Conservation (phyloP, 1,140 invertebrate genomes). For the Solenopsis invicta region DNA sequence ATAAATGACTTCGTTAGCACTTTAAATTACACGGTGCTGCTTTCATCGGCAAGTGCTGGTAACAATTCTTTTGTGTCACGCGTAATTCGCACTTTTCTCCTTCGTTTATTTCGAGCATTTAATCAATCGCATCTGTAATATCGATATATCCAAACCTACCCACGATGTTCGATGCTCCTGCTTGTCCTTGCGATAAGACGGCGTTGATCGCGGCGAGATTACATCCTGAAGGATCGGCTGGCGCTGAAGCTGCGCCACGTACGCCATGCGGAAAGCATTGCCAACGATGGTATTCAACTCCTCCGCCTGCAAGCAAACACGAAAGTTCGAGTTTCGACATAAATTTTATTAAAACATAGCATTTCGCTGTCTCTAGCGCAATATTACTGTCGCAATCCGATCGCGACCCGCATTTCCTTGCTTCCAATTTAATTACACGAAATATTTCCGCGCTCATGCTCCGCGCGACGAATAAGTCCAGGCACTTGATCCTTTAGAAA, state of each 20-base stretch:
- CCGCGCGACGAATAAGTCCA: background rate
- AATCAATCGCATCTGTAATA: background rate
- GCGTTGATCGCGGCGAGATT: slow-evolving; percentile 85
- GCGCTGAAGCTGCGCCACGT: slow-evolving; percentile 93
- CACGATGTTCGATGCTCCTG: slow-evolving; percentile 86
- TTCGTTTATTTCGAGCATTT: background rate
- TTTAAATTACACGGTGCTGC: slow-evolving; percentile 4
- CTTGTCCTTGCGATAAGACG: slow-evolving; percentile 84
- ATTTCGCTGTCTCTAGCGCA: background rate
- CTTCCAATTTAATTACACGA: slow-evolving; percentile 10
- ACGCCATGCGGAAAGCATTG: slow-evolving; percentile 97
- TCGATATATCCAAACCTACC: slow-evolving; percentile 83
- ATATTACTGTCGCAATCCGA: background rate
- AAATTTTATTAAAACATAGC: background rate
- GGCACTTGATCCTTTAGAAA: background rate
- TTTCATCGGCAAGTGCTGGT: background rate
- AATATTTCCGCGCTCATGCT: background rate
- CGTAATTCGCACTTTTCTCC: background rate
- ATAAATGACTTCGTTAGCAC: slow-evolving; percentile 54
- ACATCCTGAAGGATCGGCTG: slow-evolving; percentile 88
- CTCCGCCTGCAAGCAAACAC: slow-evolving; percentile 91
- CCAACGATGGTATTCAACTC: slow-evolving; percentile 95
- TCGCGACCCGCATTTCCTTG: background rate
- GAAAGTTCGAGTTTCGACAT: background rate
- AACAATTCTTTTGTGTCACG: background rate